Percentiles rank a stretch among this genome's conserved stretches.
phyloP scores from a whole-genome alignment of 2,113 vertebrate genomes.

The Psephotus haematonotus region DNA sequence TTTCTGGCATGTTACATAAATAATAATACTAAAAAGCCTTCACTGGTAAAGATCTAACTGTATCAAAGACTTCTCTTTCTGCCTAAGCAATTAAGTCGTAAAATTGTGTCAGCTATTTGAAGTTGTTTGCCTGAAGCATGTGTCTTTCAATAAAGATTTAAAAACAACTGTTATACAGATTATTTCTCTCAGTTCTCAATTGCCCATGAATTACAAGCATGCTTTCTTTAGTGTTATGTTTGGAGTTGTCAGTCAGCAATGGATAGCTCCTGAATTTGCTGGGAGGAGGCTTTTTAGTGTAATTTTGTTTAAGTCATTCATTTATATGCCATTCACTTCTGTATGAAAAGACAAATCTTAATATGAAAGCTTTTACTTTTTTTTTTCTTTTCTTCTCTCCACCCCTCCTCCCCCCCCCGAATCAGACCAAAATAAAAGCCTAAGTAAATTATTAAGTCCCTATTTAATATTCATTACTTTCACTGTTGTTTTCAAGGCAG shows the following conservation, averaged over 20 bases:
- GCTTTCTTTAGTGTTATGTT: background rate
- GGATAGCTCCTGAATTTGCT: background rate
- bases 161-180: background rate
- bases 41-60: background rate
- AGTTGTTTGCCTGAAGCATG: background rate
- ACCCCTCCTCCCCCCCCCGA: background rate
- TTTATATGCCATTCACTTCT: background rate
- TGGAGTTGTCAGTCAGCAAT: background rate
- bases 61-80: background rate
- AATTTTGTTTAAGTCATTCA: background rate
- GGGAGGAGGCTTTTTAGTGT: background rate
- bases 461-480: background rate
- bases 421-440: background rate
- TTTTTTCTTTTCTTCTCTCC: fast-evolving
- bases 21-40: background rate
- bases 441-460: background rate
- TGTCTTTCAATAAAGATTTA: background rate
- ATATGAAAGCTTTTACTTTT: background rate
- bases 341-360: background rate
- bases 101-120: background rate
- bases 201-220: background rate
- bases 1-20: background rate
- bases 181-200: background rate
- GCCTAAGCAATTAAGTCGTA: background rate
- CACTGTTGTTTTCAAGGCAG: background rate